Base-by-base conservation (phyloP, 2,888 invertebrate genomes). In the Euplagia quadripunctaria region DNA sequence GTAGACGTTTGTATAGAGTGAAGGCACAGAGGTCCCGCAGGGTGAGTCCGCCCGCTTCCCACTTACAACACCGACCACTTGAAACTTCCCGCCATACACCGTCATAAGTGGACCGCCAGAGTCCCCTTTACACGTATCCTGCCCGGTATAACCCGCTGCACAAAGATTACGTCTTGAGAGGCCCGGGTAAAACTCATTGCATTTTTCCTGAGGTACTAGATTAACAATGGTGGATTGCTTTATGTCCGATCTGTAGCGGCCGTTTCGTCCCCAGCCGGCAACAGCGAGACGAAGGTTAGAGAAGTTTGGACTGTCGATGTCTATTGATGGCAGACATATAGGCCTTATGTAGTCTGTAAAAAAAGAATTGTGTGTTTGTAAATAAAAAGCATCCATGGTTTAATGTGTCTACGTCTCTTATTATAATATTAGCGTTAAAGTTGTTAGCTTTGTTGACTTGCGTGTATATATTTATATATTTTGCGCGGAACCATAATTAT, bases 81-180 rank as follows among this genome's bases (percentile, higher is more conserved):
- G 93, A 83, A 94, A 94, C 76, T 88, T 92, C 41, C 91, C 93
- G 72, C 90, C 88, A 73, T 92, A 93, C 41, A 92, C 58, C 82
- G 91, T 91, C 95, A 96, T 96, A 42, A 95, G 83, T 2, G 95
- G 95, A 9, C 95, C 95, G 41, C 95, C 95, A 4, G 95, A 96
- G 81, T 95, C 95, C 4, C 95, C 96, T 85, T 94, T 94, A 79
- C 96, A 95, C 8, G 95, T 94, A 74, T 95, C 96, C 78, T 94
- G 90, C 0, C 95, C 94, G 0, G 87, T 91, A 52, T 91, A 89
- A 0, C 94, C 95, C 11, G 91, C 93, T 7, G 95, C 95, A 81
- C 95, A 95, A n/a, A 95, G 75, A 79, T 94, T 94, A 4, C 88
- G 80, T 1, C 85, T 86, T 4, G 91, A 89, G 55, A 96, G 83